phyloP scores from a whole-genome alignment of 1,140 invertebrate genomes.

The Samia ricini region DNA sequence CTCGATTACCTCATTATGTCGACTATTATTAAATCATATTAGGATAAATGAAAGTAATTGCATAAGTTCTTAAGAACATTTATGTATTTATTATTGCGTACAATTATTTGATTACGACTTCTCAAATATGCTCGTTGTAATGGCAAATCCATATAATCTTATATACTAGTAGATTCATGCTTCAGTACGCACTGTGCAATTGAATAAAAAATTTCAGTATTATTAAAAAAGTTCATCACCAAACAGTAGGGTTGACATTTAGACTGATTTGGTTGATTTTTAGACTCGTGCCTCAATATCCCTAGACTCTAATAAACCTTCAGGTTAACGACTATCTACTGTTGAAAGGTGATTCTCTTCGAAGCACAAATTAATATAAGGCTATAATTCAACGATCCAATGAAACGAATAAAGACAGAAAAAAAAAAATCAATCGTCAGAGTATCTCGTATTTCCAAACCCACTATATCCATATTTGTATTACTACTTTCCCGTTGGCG shows the following conservation, averaged over 20 bases:
- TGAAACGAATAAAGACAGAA: not conserved
- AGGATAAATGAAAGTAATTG: not conserved
- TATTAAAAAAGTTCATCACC: too few species aligned
- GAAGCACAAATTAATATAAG: not conserved
- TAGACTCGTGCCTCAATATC: not conserved
- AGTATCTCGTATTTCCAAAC: not conserved
- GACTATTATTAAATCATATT: not conserved
- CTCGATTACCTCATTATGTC: slow-evolving; percentile 18
- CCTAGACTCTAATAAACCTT: not conserved
- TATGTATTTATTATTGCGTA: too few species aligned
- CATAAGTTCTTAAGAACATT: not conserved
- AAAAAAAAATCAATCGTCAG: not conserved
- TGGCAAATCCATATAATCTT: too few species aligned
- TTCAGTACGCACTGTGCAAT: too few species aligned
- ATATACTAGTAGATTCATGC: too few species aligned
- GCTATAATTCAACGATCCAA: not conserved
- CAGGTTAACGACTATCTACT: not conserved
- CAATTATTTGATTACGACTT: too few species aligned
- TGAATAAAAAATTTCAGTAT: too few species aligned
- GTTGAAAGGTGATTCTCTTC: not conserved
- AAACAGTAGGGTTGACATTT: too few species aligned
- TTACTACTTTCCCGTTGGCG: slow-evolving; percentile 6
- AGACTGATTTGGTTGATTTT: too few species aligned
- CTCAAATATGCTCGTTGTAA: too few species aligned
- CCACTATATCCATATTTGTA: not conserved